phyloP scores from a whole-genome alignment of 1,140 invertebrate genomes.

The Galleria mellonella region DNA sequence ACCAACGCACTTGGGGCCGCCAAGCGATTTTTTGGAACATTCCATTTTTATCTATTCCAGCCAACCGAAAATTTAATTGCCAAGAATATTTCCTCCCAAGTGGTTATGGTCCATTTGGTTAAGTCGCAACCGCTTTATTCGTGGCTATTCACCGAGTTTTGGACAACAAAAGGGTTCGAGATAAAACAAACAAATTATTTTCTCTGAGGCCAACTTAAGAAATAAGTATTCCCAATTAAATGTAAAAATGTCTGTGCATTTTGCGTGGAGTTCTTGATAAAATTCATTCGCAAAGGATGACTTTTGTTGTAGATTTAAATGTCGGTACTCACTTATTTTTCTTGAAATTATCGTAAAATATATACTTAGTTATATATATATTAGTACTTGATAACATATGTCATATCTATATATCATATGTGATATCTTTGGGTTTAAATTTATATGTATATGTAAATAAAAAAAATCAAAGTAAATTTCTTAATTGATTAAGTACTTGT shows the following conservation, averaged over 20 bases:
- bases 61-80: constrained; percentile 34
- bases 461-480: no score
- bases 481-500: no score
- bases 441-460: no score
- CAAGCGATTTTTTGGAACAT: constrained; percentile 4
- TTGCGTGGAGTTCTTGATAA: not conserved
- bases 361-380: no score
- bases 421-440: no score
- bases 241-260: constrained; percentile 6
- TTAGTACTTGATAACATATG: no score
- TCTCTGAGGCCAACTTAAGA: constrained; percentile 21
- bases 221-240: constrained; percentile 28
- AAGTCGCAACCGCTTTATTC: constrained; percentile 51
- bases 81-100: constrained; percentile 19
- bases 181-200: constrained; percentile 57
- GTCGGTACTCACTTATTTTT: no score
- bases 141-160: constrained; percentile 32
- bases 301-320: no score
- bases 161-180: constrained; percentile 45
- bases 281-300: not conserved
- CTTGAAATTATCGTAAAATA: no score
- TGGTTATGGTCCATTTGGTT: constrained; percentile 50
- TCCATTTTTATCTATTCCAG: constrained; percentile 6
- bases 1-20: not conserved
- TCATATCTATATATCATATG: no score